phyloP scores from a whole-genome alignment of 2,888 invertebrate genomes.

The Lycia hirtaria region DNA sequence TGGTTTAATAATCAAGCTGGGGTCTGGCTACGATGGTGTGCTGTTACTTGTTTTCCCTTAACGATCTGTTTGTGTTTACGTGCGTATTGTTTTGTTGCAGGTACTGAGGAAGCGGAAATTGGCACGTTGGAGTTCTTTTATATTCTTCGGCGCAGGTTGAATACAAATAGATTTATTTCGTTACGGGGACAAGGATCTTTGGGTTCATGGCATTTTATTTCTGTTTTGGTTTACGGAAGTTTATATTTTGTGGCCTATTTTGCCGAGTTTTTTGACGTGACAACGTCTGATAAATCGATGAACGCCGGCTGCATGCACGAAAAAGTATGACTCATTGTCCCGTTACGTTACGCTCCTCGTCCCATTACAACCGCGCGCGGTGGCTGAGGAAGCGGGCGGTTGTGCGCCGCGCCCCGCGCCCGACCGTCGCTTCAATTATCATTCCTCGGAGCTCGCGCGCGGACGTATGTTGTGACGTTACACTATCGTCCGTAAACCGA shows the following conservation, averaged over 20 bases:
- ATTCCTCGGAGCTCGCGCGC: too few species aligned
- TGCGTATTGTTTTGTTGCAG: slow-evolving; percentile 70
- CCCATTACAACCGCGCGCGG: too few species aligned
- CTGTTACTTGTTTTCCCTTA: slow-evolving; percentile 50
- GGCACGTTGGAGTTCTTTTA: slow-evolving; percentile 37
- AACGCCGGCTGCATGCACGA: too few species aligned
- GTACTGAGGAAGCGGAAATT: slow-evolving; percentile 60
- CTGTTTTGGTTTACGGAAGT: slow-evolving; percentile 5
- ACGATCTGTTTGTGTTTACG: slow-evolving; percentile 60
- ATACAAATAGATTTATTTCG: slow-evolving; percentile 44
- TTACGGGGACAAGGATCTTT: slow-evolving; percentile 28
- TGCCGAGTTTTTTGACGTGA: too few species aligned
- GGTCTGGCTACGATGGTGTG: slow-evolving; percentile 45
- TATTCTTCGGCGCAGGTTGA: slow-evolving; percentile 39
- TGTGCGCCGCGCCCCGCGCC: too few species aligned
- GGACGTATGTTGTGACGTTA: too few species aligned
- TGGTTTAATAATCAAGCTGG: slow-evolving; percentile 36
- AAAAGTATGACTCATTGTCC: too few species aligned
- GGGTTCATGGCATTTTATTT: slow-evolving; percentile 11
- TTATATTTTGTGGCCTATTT: not conserved
- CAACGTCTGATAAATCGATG: too few species aligned
- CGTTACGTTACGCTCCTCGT: too few species aligned
- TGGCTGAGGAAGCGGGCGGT: too few species aligned
- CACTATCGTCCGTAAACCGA: too few species aligned
- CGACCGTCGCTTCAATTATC: too few species aligned